Conservation (phyloP, 2,797 vertebrate genomes). For the Sebastes vulpes region DNA sequence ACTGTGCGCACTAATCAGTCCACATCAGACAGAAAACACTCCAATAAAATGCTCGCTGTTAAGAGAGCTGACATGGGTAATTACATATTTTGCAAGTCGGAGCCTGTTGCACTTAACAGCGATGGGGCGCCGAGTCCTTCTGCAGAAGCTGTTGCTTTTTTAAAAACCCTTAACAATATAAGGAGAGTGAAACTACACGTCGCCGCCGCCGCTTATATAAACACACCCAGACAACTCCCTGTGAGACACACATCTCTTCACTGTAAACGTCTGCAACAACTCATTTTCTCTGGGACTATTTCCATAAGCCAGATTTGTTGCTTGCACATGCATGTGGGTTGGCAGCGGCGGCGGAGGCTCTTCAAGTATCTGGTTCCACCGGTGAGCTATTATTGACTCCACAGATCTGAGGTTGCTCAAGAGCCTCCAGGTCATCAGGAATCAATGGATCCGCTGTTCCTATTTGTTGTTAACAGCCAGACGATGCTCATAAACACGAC, state of each 20-base stretch:
- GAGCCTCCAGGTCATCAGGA: conserved; percentile 23
- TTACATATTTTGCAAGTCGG: conserved; percentile 66
- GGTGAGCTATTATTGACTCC: conserved; percentile 11
- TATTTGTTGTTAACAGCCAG: not conserved
- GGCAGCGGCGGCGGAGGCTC: conserved; percentile 43
- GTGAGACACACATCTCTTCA: conserved; percentile 1
- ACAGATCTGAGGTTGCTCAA: conserved; percentile 19
- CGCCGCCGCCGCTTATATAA: not conserved
- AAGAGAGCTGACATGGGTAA: conserved; percentile 33
- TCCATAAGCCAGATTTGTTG: conserved; percentile 44
- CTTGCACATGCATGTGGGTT: conserved; percentile 53
- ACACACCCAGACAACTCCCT: conserved; percentile 39
- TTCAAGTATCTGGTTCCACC: conserved; percentile 33
- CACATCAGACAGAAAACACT: conserved; percentile 7
- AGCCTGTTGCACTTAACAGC: conserved; percentile 38
- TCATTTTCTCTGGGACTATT: conserved; percentile 75
- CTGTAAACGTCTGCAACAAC: conserved; percentile 24
- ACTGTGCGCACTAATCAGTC: not conserved
- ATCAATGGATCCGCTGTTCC: not conserved
- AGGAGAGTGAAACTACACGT: conserved; percentile 2
- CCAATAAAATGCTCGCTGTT: conserved; percentile 24
- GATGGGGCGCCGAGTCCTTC: conserved; percentile 7
- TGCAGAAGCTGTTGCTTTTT: conserved; percentile 26
- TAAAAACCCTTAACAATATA: conserved; percentile 23
- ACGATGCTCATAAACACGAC: not conserved